Evolutionary conservation across 2,113 vertebrate genomes (phyloP), one percentile per base, ranked within the genome.

Genomic region (Esox niger): DNA sequence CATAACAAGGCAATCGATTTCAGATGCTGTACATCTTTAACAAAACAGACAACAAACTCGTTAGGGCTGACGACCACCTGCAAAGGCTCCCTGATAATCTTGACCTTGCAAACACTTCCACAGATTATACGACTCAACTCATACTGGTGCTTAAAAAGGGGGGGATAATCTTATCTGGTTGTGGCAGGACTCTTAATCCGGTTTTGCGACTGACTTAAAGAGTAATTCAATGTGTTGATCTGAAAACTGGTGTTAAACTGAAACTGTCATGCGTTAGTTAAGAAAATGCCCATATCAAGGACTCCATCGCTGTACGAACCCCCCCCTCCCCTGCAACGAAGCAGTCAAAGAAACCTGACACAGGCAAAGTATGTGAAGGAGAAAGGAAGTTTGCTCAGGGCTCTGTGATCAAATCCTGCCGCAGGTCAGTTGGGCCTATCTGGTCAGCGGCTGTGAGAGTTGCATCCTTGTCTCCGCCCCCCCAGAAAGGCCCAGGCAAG

Each of bases 81-180:
- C 47, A 70, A 57, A 54, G 49, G 26, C 20, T 65, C 46, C 11
- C 35, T 57, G 64, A 59, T 31, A 62, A 43, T 74, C 56, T 60
- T 70, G 65, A 81, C 78, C 64, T 80, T 78, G 54, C 15, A 43
- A 58, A 43, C 62, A 64, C 46, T 46, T 26, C 29, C 27, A n/a
- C n/a, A 62, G 38, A 43, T 61, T 73, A 35, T 32, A 5, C 56
- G 60, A 49, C 25, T 52, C 20, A 60, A 72, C 66, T 75, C 26
- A 17, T 64, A 27, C 30, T 55, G 47, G 38, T 60, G 15, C 29
- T 63, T 20, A 30, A 27, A 33, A 55, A 25, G 38, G 1, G 2
- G 27, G 69, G 27, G 7, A 58, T 62, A 61, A 46, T 33, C 60
- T 56, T 15, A 4, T 56, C 13, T 3, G 30, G 30, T 29, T 9